These are phyloP conservation scores for Antennarius maculatus DNA, from an alignment of 2,797 vertebrate genomes.

Conservation along the genomic window DNA sequence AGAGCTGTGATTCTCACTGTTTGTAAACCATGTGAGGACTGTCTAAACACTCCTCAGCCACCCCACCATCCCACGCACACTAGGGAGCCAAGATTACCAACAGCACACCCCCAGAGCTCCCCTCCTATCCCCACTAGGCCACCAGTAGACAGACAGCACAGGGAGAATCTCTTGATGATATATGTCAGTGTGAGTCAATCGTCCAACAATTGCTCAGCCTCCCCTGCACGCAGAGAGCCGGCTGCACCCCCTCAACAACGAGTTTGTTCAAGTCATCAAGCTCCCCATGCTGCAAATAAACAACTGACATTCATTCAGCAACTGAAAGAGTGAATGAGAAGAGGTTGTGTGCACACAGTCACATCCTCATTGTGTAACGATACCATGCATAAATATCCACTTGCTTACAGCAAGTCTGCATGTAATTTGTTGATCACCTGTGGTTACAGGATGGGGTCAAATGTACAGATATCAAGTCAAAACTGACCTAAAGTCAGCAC, in stretches of 20 bases:
- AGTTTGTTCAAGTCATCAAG: constrained; percentile 13
- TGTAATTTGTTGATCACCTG: neutral
- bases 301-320: constrained; percentile 34
- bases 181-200: constrained; percentile 59
- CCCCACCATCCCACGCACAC: constrained; percentile 62
- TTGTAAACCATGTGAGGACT: constrained; percentile 82
- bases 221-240: constrained; percentile 22
- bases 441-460: neutral
- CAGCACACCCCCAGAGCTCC: constrained; percentile 35
- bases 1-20: constrained; percentile 70
- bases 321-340: constrained; percentile 20
- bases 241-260: constrained; percentile 47
- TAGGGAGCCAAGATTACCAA: constrained; percentile 57
- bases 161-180: constrained; percentile 50
- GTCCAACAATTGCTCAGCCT: constrained; percentile 27
- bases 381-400: neutral
- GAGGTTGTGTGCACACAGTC: constrained; percentile 10
- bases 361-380: constrained; percentile 11
- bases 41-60: constrained; percentile 81
- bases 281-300: constrained; percentile 43
- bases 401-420: neutral
- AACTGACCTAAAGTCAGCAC: neutral
- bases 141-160: constrained; percentile 31
- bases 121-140: neutral
- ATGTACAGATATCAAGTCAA: neutral